Evolutionary conservation across 1,140 invertebrate species (phyloP).

Genomic region (Panulirus ornatus): DNA sequence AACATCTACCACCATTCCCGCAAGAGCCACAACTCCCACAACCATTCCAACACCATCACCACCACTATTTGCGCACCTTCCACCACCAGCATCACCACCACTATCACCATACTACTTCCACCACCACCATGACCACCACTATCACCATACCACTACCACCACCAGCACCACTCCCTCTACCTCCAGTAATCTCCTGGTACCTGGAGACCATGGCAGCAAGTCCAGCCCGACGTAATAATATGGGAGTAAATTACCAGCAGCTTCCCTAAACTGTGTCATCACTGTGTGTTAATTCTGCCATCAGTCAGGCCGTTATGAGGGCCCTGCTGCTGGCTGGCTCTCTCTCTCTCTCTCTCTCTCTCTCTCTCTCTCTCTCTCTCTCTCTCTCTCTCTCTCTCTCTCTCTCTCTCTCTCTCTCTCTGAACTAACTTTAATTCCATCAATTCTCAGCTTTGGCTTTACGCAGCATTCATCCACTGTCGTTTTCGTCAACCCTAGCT

Average conservation of each 20-base stretch:
- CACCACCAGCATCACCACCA: not conserved
- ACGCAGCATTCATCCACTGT: too few species aligned
- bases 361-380: conserved; percentile 9
- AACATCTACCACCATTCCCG: not conserved
- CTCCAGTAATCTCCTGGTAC: not conserved
- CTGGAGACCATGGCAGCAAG: not conserved
- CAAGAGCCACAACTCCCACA: not conserved
- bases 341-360: conserved; percentile 8
- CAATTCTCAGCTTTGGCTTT: too few species aligned
- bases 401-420: not conserved
- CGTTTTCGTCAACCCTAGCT: too few species aligned
- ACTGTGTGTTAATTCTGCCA: conserved; percentile 22
- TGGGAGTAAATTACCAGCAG: not conserved
- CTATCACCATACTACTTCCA: not conserved
- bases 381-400: not conserved
- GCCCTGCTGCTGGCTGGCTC: not conserved
- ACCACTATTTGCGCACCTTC: not conserved
- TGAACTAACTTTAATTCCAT: too few species aligned
- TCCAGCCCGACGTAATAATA: not conserved
- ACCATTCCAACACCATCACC: not conserved
- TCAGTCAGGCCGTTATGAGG: not conserved
- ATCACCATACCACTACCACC: conserved; percentile 1
- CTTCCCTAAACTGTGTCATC: conserved; percentile 24
- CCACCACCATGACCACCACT: not conserved
- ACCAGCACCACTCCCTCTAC: not conserved